Evolutionary conservation across 2,113 vertebrate species (phyloP).

Genomic region (Pachyramphus minor): DNA sequence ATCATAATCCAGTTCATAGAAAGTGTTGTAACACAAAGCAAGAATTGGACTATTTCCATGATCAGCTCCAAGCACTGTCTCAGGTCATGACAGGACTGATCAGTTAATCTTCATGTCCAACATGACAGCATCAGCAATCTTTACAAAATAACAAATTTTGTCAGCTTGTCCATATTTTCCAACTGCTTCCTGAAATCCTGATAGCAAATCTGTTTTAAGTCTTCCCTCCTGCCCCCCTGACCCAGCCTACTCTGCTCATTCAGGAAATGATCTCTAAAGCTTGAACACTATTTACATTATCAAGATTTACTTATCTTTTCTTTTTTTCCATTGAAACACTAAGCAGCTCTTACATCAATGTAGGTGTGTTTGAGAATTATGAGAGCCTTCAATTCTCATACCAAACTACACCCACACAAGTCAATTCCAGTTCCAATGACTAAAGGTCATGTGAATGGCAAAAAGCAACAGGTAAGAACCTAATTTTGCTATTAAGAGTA

Average conservation of each 20-base stretch:
- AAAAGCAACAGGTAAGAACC: constrained; percentile 60
- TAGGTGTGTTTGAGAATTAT: constrained; percentile 75
- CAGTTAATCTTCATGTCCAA: neutral
- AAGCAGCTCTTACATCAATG: constrained; percentile 65
- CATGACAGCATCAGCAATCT: neutral
- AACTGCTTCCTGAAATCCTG: neutral
- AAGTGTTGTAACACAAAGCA: neutral
- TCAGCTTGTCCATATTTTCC: neutral
- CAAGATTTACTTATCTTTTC: constrained; percentile 68
- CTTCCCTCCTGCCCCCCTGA: neutral
- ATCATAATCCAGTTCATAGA: neutral
- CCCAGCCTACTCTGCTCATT: neutral
- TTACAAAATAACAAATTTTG: neutral
- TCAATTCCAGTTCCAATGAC: constrained; percentile 71
- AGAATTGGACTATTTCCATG: neutral
- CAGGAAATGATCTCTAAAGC: constrained; percentile 39
- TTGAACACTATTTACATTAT: constrained; percentile 56
- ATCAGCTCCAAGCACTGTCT: neutral
- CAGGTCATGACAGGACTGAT: neutral
- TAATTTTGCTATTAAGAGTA: constrained; percentile 43
- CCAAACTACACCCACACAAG: constrained; percentile 79
- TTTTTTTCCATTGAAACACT: constrained; percentile 58
- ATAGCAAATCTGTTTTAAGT: neutral
- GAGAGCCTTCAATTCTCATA: constrained; percentile 74
- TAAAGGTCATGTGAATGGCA: constrained; percentile 68